These are phyloP conservation scores for Arremon aurantiirostris DNA, from an alignment of 2,797 vertebrate genomes.

Conservation along the genomic window DNA sequence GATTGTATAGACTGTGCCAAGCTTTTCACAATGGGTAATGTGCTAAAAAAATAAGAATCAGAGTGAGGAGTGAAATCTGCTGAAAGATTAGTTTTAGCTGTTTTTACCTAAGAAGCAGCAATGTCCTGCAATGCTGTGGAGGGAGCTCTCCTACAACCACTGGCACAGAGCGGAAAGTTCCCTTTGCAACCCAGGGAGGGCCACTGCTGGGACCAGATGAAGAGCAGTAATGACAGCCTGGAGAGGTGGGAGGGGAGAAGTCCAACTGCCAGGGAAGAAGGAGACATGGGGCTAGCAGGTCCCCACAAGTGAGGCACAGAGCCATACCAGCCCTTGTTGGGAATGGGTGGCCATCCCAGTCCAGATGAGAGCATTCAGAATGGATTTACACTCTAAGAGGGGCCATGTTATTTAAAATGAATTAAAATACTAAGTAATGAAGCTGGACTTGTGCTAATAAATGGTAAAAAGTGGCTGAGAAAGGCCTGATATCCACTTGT, in stretches of 20 bases:
- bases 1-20: neutral
- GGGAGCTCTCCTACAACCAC: neutral
- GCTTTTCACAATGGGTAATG: neutral
- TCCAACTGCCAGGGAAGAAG: neutral
- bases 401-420: neutral
- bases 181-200: neutral
- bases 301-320: fast-evolving
- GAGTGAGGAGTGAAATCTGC: neutral
- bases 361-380: neutral
- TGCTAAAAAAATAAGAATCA: neutral
- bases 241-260: neutral
- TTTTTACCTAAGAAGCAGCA: neutral
- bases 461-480: neutral
- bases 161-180: neutral
- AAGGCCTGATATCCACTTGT: neutral
- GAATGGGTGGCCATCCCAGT: neutral
- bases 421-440: neutral
- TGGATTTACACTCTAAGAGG: neutral
- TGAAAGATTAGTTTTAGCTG: neutral
- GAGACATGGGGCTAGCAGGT: neutral
- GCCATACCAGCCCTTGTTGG: neutral
- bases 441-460: neutral
- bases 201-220: neutral
- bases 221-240: neutral
- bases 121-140: neutral